Conservation (phyloP, 1,140 invertebrate species). For the Alviniconcha marisindica region DNA sequence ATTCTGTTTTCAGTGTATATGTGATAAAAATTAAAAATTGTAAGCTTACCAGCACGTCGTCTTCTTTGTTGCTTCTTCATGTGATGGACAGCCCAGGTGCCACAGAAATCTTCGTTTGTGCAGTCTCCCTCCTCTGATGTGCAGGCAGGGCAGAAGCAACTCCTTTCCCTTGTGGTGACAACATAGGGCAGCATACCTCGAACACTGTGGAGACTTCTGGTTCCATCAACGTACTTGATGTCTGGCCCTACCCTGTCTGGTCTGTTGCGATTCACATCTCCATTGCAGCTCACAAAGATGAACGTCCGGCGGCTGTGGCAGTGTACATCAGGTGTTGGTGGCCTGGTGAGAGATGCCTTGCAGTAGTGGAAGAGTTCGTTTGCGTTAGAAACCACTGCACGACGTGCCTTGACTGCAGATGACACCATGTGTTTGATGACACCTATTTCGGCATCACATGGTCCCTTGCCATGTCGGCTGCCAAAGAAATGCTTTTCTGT, state of each 20-base stretch:
- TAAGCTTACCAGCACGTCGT: too few species aligned
- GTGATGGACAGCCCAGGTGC: too few species aligned
- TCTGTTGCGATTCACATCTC: constrained; percentile 29
- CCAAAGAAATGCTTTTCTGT: constrained; percentile 52
- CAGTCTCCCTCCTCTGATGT: not conserved
- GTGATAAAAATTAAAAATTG: too few species aligned
- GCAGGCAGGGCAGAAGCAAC: constrained; percentile 46
- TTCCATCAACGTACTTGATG: constrained; percentile 21
- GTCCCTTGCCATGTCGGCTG: constrained; percentile 52
- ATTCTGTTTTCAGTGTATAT: too few species aligned
- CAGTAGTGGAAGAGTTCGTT: constrained; percentile 38
- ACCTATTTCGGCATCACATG: constrained; percentile 51
- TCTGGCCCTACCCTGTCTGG: not conserved
- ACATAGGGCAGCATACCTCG: constrained; percentile 16
- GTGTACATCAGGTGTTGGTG: constrained; percentile 23
- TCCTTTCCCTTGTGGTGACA: not conserved
- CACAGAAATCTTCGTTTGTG: too few species aligned
- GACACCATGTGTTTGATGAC: constrained; percentile 45
- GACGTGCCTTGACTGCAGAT: constrained; percentile 35
- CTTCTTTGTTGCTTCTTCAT: too few species aligned
- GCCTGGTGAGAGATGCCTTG: constrained; percentile 28
- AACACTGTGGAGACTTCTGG: constrained; percentile 17
- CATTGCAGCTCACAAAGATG: constrained; percentile 28
- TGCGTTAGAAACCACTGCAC: constrained; percentile 32
- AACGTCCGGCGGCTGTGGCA: constrained; percentile 29